Evolutionary conservation across 2,113 vertebrate genomes (phyloP).

Genomic region (Alethe castanea): DNA sequence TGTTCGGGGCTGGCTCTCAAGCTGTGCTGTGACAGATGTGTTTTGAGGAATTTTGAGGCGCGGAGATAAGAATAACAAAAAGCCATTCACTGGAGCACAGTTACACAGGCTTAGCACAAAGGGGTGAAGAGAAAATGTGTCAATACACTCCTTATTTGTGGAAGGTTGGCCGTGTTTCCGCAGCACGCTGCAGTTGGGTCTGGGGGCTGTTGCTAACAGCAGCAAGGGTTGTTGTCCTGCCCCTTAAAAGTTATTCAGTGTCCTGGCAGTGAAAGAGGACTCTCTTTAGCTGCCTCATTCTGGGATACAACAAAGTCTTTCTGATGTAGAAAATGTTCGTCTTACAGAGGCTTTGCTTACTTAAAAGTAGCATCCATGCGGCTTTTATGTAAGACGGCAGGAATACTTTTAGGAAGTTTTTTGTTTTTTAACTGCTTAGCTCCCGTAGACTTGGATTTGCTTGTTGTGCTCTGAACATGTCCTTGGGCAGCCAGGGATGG

Average conservation of each 20-base stretch:
- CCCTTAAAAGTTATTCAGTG: background rate
- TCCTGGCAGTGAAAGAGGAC: background rate
- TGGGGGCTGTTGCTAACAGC: constrained; percentile 16
- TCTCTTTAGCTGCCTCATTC: background rate
- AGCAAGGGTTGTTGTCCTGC: background rate
- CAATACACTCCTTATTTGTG: background rate
- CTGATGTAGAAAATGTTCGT: background rate
- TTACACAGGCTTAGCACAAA: constrained; percentile 24
- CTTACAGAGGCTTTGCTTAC: background rate
- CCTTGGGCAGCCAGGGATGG: background rate
- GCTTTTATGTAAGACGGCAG: background rate
- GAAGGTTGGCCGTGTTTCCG: constrained; percentile 1
- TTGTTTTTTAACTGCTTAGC: background rate
- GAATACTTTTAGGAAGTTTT: background rate
- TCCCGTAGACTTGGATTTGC: background rate
- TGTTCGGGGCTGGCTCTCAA: constrained; percentile 40
- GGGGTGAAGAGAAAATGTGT: constrained; percentile 39
- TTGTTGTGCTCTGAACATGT: background rate
- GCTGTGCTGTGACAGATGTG: constrained; percentile 62
- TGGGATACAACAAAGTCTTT: background rate
- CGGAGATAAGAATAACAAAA: constrained; percentile 67
- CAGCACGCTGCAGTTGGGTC: background rate
- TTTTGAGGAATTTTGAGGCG: constrained; percentile 60
- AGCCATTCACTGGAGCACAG: constrained; percentile 11
- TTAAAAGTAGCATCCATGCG: background rate